Percentiles rank a stretch among this genome's conserved stretches.
Conservation (phyloP, 2,888 invertebrate species). For the Amphipyra berbera region DNA sequence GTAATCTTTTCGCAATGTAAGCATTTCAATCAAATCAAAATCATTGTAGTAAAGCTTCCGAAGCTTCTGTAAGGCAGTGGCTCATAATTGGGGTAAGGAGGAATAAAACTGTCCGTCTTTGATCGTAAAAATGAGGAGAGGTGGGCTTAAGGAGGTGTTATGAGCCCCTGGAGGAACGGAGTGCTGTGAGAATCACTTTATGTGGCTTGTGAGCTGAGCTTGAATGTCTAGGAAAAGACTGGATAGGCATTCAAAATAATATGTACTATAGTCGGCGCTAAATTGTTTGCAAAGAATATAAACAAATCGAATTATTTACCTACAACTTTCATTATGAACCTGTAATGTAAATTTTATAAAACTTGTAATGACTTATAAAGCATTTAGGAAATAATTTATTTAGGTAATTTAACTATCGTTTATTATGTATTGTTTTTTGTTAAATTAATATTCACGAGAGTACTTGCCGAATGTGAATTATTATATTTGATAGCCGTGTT, state of each 20-base stretch:
- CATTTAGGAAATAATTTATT: no score
- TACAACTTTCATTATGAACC: no score
- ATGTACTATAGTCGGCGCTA: no score
- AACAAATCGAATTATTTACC: neutral
- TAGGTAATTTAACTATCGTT: no score
- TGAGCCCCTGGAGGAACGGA: slow-evolving; percentile 34
- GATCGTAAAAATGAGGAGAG: slow-evolving; percentile 62
- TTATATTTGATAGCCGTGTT: no score
- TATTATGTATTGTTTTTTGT: no score
- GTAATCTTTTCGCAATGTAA: slow-evolving; percentile 62
- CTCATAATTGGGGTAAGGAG: slow-evolving; percentile 66
- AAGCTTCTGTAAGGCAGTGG: slow-evolving; percentile 49
- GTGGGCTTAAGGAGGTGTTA: slow-evolving; percentile 57
- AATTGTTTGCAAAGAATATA: neutral
- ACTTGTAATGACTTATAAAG: no score
- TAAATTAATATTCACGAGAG: no score
- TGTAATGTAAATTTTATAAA: no score
- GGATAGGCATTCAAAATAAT: neutral
- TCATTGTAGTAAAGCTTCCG: slow-evolving; percentile 61
- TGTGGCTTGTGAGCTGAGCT: slow-evolving; percentile 28
- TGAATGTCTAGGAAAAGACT: slow-evolving; percentile 13
- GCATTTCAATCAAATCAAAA: slow-evolving; percentile 70
- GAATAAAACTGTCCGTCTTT: slow-evolving; percentile 61
- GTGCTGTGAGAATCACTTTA: slow-evolving; percentile 54
- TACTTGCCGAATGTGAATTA: no score